Percentiles rank a stretch among this genome's conserved stretches.
phyloP scores from a whole-genome alignment of 1,140 invertebrate species.

The Aphidius gifuensis region DNA sequence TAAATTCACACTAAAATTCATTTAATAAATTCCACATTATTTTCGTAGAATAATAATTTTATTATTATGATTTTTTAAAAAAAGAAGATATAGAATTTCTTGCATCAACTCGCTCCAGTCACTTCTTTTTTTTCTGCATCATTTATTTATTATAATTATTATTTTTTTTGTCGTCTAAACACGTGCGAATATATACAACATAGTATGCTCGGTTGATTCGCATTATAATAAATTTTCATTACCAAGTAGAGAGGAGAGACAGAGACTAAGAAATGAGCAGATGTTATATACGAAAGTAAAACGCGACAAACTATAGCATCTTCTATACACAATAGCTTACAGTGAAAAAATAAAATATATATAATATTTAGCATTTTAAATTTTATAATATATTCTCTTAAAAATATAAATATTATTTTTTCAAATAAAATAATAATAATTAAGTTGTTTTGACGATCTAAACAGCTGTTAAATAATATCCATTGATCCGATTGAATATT shows the following conservation, averaged over 20 bases:
- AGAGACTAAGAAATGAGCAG: slow-evolving; percentile 18
- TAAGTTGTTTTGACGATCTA: too few species aligned
- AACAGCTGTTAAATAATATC: too few species aligned
- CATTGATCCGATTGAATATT: too few species aligned
- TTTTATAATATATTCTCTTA: too few species aligned
- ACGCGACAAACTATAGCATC: too few species aligned
- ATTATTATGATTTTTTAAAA: slow-evolving; percentile 15
- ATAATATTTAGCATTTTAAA: too few species aligned
- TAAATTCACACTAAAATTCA: too few species aligned
- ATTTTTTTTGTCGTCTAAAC: slow-evolving; percentile 19
- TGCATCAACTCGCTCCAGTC: not conserved
- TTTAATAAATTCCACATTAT: too few species aligned
- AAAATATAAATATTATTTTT: too few species aligned
- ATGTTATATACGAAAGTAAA: slow-evolving; percentile 6
- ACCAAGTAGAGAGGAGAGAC: slow-evolving; percentile 23
- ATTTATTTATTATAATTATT: slow-evolving; percentile 7
- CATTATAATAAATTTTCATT: slow-evolving; percentile 32
- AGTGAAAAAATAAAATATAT: too few species aligned
- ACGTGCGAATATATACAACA: slow-evolving; percentile 22
- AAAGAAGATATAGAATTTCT: not conserved
- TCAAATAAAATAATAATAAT: too few species aligned
- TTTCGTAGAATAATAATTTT: not conserved
- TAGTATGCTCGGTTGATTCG: slow-evolving; percentile 20
- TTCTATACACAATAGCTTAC: too few species aligned
- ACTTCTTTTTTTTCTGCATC: slow-evolving; percentile 13